Base-by-base conservation (phyloP, 2,888 invertebrate species). In the Eulithis prunata region DNA sequence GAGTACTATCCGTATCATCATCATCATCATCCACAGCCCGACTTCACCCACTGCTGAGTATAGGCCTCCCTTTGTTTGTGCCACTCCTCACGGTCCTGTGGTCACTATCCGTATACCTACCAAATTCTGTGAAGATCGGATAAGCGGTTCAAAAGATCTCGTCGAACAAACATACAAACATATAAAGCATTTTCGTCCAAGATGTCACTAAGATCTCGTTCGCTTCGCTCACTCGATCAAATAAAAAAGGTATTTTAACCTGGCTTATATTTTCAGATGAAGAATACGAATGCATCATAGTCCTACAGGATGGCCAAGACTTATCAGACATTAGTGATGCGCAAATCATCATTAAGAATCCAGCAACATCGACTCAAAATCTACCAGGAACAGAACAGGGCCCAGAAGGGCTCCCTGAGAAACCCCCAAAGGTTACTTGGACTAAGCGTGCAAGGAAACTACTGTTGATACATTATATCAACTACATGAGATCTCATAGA, bases 281-380 rank as follows among this genome's bases (percentile, higher is more conserved):
- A 0, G 92, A 92, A 64, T 91, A 83, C 57, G 84, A 91, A 73
- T 92, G 91, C 73, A 90, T 93, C 21, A 91, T 93, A 13, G 90
- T 93, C 0, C 78, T 92, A 62, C 89, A 90, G n/a, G 92, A 93
- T 72, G 88, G 84, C 0, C 81, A 87, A 74, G 89, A 90, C 2
- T 64, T 80, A 68, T 75, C 77, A 5, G 80, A 81, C 45, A 77
- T 81, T 1, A 79, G 75, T n/a, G 78, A 82, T 4, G 78, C 84
- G 1, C 78, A 82, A 75, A 81, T 87, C 1, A 81, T 84, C 4
- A 68, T 82, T 66, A 54, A 57, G 78, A 69, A 69, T 10, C 51
- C 55, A 14, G n/a, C 12, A 52, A 2, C 21, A 7, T 11, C 56
- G 1, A 11, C 52, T 14, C 72, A 76, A 65, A 63, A n/a, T n/a